Base-by-base conservation (phyloP, 2,888 invertebrate species). In the Lithophane socia region DNA sequence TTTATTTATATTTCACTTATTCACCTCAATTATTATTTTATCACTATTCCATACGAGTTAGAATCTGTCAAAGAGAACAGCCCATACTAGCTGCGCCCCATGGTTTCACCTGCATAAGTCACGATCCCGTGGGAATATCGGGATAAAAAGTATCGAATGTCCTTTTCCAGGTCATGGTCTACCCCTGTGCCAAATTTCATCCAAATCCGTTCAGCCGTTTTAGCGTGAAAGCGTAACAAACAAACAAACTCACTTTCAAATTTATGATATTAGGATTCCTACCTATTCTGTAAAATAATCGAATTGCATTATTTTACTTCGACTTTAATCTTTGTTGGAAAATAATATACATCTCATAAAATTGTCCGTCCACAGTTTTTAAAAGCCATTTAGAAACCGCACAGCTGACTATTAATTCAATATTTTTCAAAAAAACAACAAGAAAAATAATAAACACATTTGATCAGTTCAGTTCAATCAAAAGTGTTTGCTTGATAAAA, bases 381-480 rank as follows among this genome's bases (percentile, higher is more conserved):
- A 18, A 29, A 58, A 58, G 5, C 5, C n/a, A 58, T 24, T 58
- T 58, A 44, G 44, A 18, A 18, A 21, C 12, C 3, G 3, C 18
- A 49, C 47, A 24, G 18, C 1, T 49, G 29, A 49, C 8, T 67
- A n/a, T n/a, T n/a, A 9, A 18, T 65, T 18, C 10, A 10, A 24
- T 24, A 2, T 13, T 49, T 24, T 21, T 7, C 12, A 18, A 21
- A 66, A 29, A 29, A 29, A 29, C 29, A 29, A 29, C n/a, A n/a
- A n/a, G n/a, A n/a, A n/a, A n/a, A n/a, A n/a, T n/a, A n/a, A n/a
- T n/a, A n/a, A n/a, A n/a, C n/a, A n/a, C 49, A 47, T 63, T 67
- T 65, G 24, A 77, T 75, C n/a, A n/a, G n/a, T n/a, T n/a, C n/a
- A 86, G 69, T 83, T 83, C 60, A 83, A 73, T 84, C 73, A 73